Evolutionary conservation across 1,140 invertebrate species (phyloP).

Genomic region (Glomeris maerens): DNA sequence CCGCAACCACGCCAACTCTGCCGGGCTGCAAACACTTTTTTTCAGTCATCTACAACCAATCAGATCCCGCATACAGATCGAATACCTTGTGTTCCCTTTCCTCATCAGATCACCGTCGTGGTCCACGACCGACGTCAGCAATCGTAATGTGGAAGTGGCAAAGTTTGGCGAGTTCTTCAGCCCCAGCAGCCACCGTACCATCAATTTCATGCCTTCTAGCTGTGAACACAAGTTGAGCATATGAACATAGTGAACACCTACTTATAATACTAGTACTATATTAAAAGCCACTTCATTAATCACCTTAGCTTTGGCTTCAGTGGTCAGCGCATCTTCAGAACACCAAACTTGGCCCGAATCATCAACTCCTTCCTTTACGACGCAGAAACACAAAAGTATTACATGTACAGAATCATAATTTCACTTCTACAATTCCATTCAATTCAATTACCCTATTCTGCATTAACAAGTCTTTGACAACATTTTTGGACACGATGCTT

Average conservation of each 20-base stretch:
- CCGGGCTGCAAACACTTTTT: slow-evolving; percentile 42
- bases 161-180: slow-evolving; percentile 74
- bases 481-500: slow-evolving; percentile 83
- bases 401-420: neutral
- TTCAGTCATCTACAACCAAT: neutral
- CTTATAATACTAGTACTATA: neutral
- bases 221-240: slow-evolving; percentile 19
- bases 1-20: slow-evolving; percentile 84
- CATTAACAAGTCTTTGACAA: slow-evolving; percentile 87
- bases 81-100: slow-evolving; percentile 39
- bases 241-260: neutral
- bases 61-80: slow-evolving; percentile 10
- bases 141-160: slow-evolving; percentile 84
- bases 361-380: slow-evolving; percentile 4
- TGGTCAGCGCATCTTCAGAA: slow-evolving; percentile 66
- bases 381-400: slow-evolving; percentile 1
- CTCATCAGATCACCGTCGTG: slow-evolving; percentile 71
- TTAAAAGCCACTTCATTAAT: slow-evolving; percentile 8
- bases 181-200: slow-evolving; percentile 88
- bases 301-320: slow-evolving; percentile 82
- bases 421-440: slow-evolving; percentile 32
- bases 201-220: slow-evolving; percentile 81
- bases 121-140: slow-evolving; percentile 75
- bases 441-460: slow-evolving; percentile 41
- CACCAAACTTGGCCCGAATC: slow-evolving; percentile 60